A percentile compares a stretch with the other conserved stretches of the same genome.
These are phyloP conservation scores for Congeria kusceri DNA, from an alignment of 2,888 invertebrate genomes.

Conservation along the genomic window DNA sequence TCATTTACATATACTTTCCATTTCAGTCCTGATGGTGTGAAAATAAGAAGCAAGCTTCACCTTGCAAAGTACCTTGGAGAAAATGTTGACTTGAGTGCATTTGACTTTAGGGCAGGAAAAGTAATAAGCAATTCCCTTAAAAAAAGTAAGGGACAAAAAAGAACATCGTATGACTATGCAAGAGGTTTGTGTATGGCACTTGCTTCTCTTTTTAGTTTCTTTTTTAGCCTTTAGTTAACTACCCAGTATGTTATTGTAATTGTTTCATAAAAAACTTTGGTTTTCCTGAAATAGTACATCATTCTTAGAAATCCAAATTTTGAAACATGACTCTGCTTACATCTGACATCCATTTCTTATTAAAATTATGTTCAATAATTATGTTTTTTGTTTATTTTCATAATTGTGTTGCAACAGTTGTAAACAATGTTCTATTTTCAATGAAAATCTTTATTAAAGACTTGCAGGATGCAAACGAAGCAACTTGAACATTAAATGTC, in stretches of 20 bases:
- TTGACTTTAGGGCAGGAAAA: constrained; percentile 93
- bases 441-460: too few species aligned
- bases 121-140: constrained; percentile 87
- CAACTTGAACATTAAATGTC: too few species aligned
- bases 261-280: neutral
- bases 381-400: too few species aligned
- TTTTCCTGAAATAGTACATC: too few species aligned
- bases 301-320: too few species aligned
- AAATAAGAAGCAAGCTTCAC: constrained; percentile 93
- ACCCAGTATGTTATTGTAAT: neutral
- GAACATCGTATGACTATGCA: constrained; percentile 89
- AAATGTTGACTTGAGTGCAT: constrained; percentile 91
- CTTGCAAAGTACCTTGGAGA: constrained; percentile 92
- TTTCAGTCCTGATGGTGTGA: constrained; percentile 92
- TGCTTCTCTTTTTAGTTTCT: neutral
- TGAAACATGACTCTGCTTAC: too few species aligned
- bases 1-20: too few species aligned
- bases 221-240: neutral
- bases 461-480: too few species aligned
- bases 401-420: too few species aligned
- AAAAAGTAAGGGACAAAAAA: constrained; percentile 90
- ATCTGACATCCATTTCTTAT: too few species aligned
- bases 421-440: too few species aligned
- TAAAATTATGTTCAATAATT: too few species aligned
- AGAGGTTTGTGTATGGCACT: constrained; percentile 76